Evolutionary conservation across 2,113 vertebrate species (phyloP).

Genomic region (Lepisosteus osseus): DNA sequence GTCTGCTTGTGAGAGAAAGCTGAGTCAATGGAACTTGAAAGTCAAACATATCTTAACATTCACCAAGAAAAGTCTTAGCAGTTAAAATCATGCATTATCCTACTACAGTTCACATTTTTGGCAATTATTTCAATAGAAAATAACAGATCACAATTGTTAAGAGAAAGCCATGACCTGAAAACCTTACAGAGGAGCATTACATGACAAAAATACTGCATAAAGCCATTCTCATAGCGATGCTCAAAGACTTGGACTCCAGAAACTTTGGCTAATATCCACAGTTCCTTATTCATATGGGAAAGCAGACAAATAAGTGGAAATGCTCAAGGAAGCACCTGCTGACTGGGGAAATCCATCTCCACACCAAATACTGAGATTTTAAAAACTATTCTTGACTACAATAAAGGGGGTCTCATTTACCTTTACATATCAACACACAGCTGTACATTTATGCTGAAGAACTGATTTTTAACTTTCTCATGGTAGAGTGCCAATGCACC

Average conservation of each 20-base stretch:
- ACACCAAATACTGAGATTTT: constrained; percentile 60
- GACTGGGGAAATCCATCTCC: constrained; percentile 56
- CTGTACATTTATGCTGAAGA: constrained; percentile 41
- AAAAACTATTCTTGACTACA: constrained; percentile 62
- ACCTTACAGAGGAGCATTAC: too few species aligned
- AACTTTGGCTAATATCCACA: not conserved
- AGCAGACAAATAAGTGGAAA: constrained; percentile 44
- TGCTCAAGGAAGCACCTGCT: constrained; percentile 72
- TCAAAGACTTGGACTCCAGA: not conserved
- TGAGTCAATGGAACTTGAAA: too few species aligned
- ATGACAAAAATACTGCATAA: too few species aligned
- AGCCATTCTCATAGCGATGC: too few species aligned
- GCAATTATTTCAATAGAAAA: too few species aligned
- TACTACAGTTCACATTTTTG: too few species aligned
- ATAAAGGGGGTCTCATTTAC: constrained; percentile 67
- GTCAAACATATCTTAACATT: too few species aligned
- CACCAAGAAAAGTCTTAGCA: too few species aligned
- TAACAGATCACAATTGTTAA: too few species aligned
- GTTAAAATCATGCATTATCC: too few species aligned
- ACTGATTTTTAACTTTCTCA: not conserved
- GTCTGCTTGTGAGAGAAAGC: too few species aligned
- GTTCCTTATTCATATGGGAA: constrained; percentile 47
- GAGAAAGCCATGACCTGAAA: too few species aligned
- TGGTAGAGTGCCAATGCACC: not conserved
- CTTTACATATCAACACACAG: constrained; percentile 51